A percentile compares a stretch with the other conserved stretches of the same genome.
These are phyloP conservation scores for Phania funesta DNA, from an alignment of 2,888 invertebrate genomes.

Conservation along the genomic window DNA sequence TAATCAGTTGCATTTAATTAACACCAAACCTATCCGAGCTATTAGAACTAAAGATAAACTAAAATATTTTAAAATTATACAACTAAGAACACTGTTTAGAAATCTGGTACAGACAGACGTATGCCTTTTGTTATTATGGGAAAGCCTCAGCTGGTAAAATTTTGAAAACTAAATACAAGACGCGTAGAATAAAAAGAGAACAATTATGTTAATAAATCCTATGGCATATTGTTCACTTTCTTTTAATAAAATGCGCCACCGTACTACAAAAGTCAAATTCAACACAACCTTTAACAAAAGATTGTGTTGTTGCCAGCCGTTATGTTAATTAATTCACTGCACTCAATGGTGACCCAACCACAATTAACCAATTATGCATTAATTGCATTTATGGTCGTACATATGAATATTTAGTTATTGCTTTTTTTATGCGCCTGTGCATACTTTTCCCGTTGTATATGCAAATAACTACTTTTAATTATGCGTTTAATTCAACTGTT, in stretches of 20 bases:
- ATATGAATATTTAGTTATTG: not conserved
- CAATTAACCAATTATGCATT: constrained; percentile 59
- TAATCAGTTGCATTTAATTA: too few species aligned
- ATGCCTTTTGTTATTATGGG: too few species aligned
- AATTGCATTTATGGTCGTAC: constrained; percentile 30
- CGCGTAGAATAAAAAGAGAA: not conserved
- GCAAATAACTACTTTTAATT: constrained; percentile 14
- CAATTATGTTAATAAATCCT: not conserved
- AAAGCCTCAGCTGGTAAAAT: too few species aligned
- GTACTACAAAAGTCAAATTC: not conserved
- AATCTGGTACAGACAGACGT: too few species aligned
- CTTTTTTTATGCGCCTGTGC: not conserved
- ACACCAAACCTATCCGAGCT: too few species aligned
- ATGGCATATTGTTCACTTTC: not conserved
- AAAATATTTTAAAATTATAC: too few species aligned
- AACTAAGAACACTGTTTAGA: too few species aligned
- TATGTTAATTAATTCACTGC: constrained; percentile 7
- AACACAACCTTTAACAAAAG: not conserved
- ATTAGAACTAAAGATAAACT: too few species aligned
- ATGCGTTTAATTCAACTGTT: not conserved
- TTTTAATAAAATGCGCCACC: not conserved
- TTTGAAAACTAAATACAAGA: too few species aligned
- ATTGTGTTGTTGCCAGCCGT: not conserved
- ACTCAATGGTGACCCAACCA: constrained; percentile 34
- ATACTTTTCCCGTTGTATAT: not conserved